Evolutionary conservation across 2,888 invertebrate genomes (phyloP).

Genomic region (Pecten maximus): DNA sequence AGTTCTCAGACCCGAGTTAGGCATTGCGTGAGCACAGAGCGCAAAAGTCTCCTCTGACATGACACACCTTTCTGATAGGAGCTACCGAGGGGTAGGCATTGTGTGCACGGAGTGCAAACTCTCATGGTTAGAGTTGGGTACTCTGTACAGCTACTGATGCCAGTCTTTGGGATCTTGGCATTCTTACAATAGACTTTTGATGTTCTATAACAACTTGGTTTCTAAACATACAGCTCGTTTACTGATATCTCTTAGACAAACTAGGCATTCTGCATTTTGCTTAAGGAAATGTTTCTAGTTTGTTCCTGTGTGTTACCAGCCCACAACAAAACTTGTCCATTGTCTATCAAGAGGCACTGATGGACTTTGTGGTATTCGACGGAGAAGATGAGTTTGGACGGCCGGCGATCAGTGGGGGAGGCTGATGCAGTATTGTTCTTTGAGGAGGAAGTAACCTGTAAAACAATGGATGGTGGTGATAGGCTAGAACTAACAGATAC

Average conservation of each 20-base stretch:
- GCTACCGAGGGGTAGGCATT: no score
- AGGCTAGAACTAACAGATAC: conserved; percentile 39
- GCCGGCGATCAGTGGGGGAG: conserved; percentile 71
- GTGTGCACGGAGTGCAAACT: no score
- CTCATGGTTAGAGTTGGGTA: background rate
- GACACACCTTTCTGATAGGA: no score
- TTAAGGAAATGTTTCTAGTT: background rate
- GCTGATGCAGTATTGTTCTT: conserved; percentile 74
- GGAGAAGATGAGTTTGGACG: conserved; percentile 2
- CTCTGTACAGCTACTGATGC: background rate
- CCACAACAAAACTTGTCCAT: background rate
- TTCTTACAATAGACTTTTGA: no score
- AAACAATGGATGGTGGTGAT: conserved; percentile 39
- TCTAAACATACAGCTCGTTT: no score
- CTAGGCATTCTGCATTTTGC: background rate
- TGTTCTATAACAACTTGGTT: no score
- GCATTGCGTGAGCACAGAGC: no score
- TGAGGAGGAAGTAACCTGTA: conserved; percentile 61
- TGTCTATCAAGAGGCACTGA: background rate
- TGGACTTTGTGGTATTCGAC: background rate
- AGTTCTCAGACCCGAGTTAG: no score
- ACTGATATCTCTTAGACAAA: no score
- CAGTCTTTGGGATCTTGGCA: no score
- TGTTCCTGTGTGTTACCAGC: background rate
- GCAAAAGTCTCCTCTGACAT: no score